Evolutionary conservation across 2,888 invertebrate species (phyloP), one percentile per base, ranked within the genome.

Genomic region (Nemoura dubitans): DNA sequence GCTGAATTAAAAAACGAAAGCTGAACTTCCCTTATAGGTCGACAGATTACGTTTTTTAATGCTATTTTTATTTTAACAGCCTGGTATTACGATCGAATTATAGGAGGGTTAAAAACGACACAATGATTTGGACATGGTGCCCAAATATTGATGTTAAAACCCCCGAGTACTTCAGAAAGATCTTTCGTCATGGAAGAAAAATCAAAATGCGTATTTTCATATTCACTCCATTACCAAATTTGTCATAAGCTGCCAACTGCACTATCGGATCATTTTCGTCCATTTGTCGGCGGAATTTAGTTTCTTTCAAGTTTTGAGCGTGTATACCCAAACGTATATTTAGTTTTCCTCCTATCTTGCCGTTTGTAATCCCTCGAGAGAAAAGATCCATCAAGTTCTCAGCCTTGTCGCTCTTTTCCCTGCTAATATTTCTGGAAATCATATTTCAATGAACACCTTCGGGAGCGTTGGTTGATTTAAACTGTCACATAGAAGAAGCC

Each of bases 391-490:
- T 81, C 81, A 81, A 27, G 28, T 21, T 16, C 0, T 6, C 30
- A 30, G 30, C 30, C 30, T 81, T 30, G n/a, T 81, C n/a, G 3
- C 78, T 26, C 29, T n/a, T 29, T 59, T 59, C 36, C 36, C 36
- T n/a, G 27, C 28, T 81, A 81, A 81, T 81, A 81, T 81, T 30
- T 81, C 81, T 30, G 5, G 81, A 28, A 81, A 81, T 28, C 81
- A 81, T 81, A 6, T 81, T 81, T 81, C 81, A 81, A 81, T 81
- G 30, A 81, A 29, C 81, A 27, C 81, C 81, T 29, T 81, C n/a
- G 81, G 81, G 81, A 81, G 1, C 16, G 5, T 30, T 0, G 28
- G 81, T 81, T 81, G 81, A 81, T 81, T 81, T 81, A 7, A 30
- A 28, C 29, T 81, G 81, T 81, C 81, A 81, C 28, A 29, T 30